phyloP scores from a whole-genome alignment of 2,888 invertebrate genomes.

The Philereme transversata region DNA sequence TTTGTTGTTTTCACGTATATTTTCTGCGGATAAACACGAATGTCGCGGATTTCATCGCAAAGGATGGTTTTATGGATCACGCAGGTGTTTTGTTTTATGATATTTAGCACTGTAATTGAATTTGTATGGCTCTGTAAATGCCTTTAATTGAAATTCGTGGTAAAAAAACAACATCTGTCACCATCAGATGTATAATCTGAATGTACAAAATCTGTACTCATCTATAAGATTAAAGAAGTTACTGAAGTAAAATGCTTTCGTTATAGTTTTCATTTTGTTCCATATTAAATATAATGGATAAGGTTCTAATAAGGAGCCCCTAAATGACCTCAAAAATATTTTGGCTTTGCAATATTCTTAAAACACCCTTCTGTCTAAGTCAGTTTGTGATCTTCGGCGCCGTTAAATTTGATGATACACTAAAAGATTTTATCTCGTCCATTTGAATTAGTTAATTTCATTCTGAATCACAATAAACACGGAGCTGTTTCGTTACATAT shows the following conservation, averaged over 20 bases:
- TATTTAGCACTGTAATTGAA: constrained; percentile 19
- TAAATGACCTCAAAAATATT: too few relatives aligned
- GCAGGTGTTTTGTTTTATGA: constrained; percentile 14
- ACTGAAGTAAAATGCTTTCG: too few relatives aligned
- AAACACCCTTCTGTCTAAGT: neutral
- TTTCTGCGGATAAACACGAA: constrained; percentile 32
- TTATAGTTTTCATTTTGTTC: too few relatives aligned
- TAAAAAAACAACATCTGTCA: neutral
- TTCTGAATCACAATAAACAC: constrained; percentile 28
- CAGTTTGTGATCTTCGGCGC: constrained; percentile 11
- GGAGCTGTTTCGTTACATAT: constrained; percentile 23
- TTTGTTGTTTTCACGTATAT: constrained; percentile 31
- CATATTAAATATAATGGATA: too few relatives aligned
- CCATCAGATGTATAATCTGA: too few relatives aligned
- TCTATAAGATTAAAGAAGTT: too few relatives aligned
- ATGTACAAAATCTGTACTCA: too few relatives aligned
- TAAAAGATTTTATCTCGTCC: constrained; percentile 31
- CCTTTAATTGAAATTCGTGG: constrained; percentile 7
- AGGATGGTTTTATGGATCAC: constrained; percentile 17
- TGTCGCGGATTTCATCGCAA: constrained; percentile 29
- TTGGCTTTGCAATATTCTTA: too few relatives aligned
- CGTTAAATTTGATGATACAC: constrained; percentile 31
- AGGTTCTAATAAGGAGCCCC: too few relatives aligned
- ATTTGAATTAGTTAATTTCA: constrained; percentile 33
- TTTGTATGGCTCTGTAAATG: constrained; percentile 7